Conservation (phyloP, 23 tunicate genomes). For the Ascidia mentula region DNA sequence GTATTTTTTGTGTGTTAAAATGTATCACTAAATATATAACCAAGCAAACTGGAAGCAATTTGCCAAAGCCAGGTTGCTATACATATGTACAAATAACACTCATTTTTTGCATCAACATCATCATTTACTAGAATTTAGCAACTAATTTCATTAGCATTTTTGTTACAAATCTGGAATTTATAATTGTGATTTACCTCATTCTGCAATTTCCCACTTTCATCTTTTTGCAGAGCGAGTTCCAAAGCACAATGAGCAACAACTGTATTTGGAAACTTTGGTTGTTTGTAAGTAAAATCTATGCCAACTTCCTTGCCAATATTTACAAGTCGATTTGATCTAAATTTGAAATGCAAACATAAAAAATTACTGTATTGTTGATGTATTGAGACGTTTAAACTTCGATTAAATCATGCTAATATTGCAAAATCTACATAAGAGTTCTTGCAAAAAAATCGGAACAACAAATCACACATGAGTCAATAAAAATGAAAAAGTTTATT, state of each 20-base stretch:
- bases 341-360: neutral
- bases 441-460: neutral
- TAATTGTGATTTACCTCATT: constrained; percentile 41
- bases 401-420: no score
- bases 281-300: constrained; percentile 76
- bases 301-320: constrained; percentile 71
- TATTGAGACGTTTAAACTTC: no score
- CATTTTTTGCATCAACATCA: no score
- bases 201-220: constrained; percentile 68
- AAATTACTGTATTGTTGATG: neutral
- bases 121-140: no score
- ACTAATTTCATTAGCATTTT: no score
- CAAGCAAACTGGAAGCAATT: no score
- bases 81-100: no score
- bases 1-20: no score
- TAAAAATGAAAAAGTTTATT: neutral
- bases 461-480: neutral
- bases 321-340: constrained; percentile 50
- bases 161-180: no score
- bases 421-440: neutral
- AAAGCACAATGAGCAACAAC: constrained; percentile 80
- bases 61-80: no score
- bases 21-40: no score
- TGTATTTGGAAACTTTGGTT: constrained; percentile 62
- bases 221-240: constrained; percentile 60